Evolutionary conservation across 2,113 vertebrate species (phyloP).

Genomic region (Lepus americanus): DNA sequence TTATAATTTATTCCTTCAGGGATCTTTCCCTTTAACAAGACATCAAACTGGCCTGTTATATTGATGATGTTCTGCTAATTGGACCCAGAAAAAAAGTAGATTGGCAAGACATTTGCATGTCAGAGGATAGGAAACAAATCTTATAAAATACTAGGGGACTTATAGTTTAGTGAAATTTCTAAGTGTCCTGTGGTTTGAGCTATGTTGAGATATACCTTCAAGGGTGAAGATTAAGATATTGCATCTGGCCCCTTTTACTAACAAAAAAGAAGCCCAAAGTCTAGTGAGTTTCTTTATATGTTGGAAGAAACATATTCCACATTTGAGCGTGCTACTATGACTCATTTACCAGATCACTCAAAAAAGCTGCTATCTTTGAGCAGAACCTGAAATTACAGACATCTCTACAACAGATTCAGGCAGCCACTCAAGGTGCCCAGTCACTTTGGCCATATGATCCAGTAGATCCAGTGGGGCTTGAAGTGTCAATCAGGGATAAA

Average conservation of each 20-base stretch:
- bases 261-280: not conserved
- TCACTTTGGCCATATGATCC: not conserved
- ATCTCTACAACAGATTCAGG: not conserved
- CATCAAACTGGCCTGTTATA: not conserved
- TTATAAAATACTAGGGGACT: not conserved
- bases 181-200: not conserved
- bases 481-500: not conserved
- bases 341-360: not conserved
- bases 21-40: not conserved
- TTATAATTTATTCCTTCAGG: not conserved
- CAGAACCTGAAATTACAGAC: not conserved
- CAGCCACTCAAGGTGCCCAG: not conserved
- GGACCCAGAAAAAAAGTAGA: not conserved
- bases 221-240: not conserved
- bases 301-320: not conserved
- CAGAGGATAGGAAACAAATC: conserved; percentile 16
- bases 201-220: not conserved
- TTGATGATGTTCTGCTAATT: not conserved
- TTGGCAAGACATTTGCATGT: not conserved
- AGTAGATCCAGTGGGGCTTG: not conserved
- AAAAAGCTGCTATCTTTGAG: not conserved
- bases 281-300: not conserved
- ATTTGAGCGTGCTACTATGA: not conserved
- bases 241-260: not conserved
- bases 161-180: conserved; percentile 1